These are phyloP conservation scores for Catocala fraxini DNA, from an alignment of 2,888 invertebrate genomes.

Conservation along the genomic window DNA sequence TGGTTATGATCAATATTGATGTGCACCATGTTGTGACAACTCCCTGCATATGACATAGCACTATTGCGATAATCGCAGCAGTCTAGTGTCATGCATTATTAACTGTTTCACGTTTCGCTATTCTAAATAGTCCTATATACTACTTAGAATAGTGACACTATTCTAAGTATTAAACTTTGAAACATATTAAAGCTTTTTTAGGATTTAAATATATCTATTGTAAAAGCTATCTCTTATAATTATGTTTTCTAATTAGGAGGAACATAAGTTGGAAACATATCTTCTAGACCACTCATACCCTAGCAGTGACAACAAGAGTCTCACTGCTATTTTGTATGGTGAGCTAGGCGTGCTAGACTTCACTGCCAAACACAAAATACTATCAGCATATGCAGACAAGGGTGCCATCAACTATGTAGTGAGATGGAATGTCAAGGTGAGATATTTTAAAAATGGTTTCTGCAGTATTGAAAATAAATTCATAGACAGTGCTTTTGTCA, in stretches of 20 bases:
- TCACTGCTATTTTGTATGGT: constrained; percentile 94
- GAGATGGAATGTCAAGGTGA: constrained; percentile 94
- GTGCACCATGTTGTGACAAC: not conserved
- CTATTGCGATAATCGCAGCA: too few species aligned
- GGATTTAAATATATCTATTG: too few species aligned
- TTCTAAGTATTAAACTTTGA: too few species aligned
- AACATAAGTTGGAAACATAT: constrained; percentile 88
- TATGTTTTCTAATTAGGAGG: constrained; percentile 61
- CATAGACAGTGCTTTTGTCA: too few species aligned
- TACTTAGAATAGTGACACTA: too few species aligned
- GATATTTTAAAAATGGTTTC: too few species aligned
- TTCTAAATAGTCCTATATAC: too few species aligned
- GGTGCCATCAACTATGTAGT: constrained; percentile 95
- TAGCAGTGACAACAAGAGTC: constrained; percentile 90
- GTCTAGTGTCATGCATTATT: too few species aligned
- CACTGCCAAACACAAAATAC: constrained; percentile 90
- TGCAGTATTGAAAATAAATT: too few species aligned
- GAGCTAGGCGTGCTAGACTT: constrained; percentile 94
- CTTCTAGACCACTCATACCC: constrained; percentile 95
- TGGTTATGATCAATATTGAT: not conserved
- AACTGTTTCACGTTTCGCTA: too few species aligned
- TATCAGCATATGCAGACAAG: constrained; percentile 90
- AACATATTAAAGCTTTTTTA: too few species aligned
- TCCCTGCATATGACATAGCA: too few species aligned
- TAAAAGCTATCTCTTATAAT: not conserved